Evolutionary conservation across 2,113 vertebrate species (phyloP).

Genomic region (Dendrocopos noguchii): DNA sequence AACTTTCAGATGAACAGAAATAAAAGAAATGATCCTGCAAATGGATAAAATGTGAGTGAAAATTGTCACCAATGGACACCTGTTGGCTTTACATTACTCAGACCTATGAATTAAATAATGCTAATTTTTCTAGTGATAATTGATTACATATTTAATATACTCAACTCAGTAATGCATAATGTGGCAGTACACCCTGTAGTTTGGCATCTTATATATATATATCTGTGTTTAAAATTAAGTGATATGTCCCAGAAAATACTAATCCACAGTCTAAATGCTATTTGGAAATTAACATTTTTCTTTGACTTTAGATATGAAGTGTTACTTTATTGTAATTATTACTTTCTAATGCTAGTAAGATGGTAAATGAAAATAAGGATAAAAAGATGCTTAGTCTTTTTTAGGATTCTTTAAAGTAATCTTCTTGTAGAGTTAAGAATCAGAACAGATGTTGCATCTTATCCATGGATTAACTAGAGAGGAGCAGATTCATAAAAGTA

Average conservation of each 20-base stretch:
- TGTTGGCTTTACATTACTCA: constrained; percentile 15
- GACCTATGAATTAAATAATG: background rate
- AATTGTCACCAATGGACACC: constrained; percentile 20
- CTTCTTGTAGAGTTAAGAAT: constrained; percentile 23
- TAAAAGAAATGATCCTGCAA: background rate
- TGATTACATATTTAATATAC: background rate
- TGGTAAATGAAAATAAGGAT: background rate
- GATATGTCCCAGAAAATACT: background rate
- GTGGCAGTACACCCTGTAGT: background rate
- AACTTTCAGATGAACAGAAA: background rate
- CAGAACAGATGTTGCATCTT: constrained; percentile 6
- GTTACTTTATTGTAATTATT: background rate
- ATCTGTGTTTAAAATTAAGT: background rate
- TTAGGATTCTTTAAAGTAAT: constrained; percentile 17
- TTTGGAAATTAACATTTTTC: background rate
- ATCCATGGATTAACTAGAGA: background rate
- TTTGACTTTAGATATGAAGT: background rate
- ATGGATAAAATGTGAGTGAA: constrained; percentile 25
- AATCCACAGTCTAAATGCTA: background rate
- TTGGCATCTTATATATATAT: background rate
- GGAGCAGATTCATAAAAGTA: constrained; percentile 8
- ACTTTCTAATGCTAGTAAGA: background rate
- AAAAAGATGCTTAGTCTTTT: background rate
- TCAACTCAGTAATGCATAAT: background rate
- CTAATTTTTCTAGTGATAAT: background rate